A percentile compares a stretch with the other conserved stretches of the same genome.
phyloP scores from a whole-genome alignment of 2,888 invertebrate genomes.

The Meghimatium bilineatum region DNA sequence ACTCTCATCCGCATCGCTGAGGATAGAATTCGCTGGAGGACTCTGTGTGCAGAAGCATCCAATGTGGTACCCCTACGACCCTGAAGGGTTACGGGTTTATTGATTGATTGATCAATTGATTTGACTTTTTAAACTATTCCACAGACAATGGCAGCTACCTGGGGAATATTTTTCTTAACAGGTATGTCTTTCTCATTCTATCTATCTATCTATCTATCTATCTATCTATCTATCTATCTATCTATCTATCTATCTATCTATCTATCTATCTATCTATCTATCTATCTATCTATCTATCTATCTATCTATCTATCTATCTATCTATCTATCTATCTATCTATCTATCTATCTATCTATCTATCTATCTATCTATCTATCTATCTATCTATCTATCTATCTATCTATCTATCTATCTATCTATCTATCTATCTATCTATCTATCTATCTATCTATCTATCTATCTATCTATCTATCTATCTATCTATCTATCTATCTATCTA shows the following conservation, averaged over 20 bases:
- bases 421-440: too few species aligned
- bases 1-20: too few species aligned
- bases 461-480: not conserved
- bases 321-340: not conserved
- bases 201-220: constrained; percentile 7
- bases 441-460: not conserved
- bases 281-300: not conserved
- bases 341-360: not conserved
- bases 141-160: too few species aligned
- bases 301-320: constrained; percentile 1
- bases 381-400: not conserved
- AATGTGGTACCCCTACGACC: too few species aligned
- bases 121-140: too few species aligned
- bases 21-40: too few species aligned
- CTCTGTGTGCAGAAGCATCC: too few species aligned
- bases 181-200: not conserved
- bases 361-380: too few species aligned
- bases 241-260: not conserved
- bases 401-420: not conserved
- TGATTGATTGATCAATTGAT: too few species aligned
- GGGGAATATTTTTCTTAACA: too few species aligned
- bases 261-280: not conserved
- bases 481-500: not conserved
- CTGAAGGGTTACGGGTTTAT: too few species aligned
- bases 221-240: not conserved